Evolutionary conservation across 2,888 invertebrate genomes (phyloP), one percentile per base, ranked within the genome.

Genomic region (Tenthredo notha): DNA sequence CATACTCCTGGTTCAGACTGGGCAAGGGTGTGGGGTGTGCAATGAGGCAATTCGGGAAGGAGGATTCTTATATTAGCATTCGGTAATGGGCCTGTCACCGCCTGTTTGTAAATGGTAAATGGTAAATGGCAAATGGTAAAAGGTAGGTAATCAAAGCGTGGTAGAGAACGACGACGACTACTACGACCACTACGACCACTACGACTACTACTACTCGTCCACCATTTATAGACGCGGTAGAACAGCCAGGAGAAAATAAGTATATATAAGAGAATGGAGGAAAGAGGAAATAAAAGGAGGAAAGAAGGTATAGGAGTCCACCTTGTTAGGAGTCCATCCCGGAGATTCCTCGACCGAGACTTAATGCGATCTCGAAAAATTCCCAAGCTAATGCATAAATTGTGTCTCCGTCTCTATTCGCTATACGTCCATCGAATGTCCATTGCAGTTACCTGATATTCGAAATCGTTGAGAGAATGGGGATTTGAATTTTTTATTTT

Each of bases 11-110:
- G 21, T 74, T 80, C 61, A 15, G 21, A 40, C 40, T 61, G 21
- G 10, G 21, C 40, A 2, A 18, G 21, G 37, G 47, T 47, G 12
- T 21, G 58, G 83, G 43, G 67, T 83, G 83, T 65, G 83, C 80
- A 61, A 80, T 80, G 80, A 80, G 80, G 40, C 80, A 80, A 80
- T 58, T 61, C 80, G 83, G 25, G 78, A 61, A 65, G 80, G 84
- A 83, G 85, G 84, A 87, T 87, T 88, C 88, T 88, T 88, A 87
- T 88, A 89, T 89, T 89, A 88, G 89, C 89, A 89, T 89, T 85
- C 85, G 86, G 88, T 89, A 89, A 89, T 89, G 85, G 89, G 88
- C 87, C 88, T 89, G 89, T 89, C 88, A 88, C 87, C 86, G 86
- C 86, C 87, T 87, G 86, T 87, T 88, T 84, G 88, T 87, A 67